Conservation (phyloP, 2,888 invertebrate species). For the Smittia aterrima region DNA sequence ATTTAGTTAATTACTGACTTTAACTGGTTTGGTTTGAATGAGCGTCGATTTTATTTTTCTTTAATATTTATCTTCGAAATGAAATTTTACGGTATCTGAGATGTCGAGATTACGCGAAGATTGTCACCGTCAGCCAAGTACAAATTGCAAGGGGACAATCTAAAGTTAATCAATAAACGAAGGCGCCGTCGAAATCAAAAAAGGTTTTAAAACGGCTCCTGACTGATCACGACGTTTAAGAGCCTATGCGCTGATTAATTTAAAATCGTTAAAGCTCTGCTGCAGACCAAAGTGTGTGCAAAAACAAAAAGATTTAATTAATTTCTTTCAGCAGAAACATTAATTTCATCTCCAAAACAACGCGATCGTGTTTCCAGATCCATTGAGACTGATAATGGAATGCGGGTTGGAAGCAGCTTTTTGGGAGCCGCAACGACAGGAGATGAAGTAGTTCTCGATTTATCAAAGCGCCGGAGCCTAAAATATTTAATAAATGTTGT, state of each 20-base stretch:
- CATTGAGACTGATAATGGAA: neutral
- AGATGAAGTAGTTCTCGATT: neutral
- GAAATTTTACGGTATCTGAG: no score
- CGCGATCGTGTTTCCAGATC: neutral
- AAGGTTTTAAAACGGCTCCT: neutral
- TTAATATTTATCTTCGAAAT: no score
- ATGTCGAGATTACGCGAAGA: neutral
- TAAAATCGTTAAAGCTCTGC: neutral
- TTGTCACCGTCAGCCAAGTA: neutral
- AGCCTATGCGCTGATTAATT: neutral
- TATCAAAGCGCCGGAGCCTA: no score
- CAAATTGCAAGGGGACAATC: neutral
- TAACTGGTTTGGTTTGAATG: no score
- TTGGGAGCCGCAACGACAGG: neutral
- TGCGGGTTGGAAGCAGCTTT: neutral
- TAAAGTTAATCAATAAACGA: neutral
- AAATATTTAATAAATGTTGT: no score
- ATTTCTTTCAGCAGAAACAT: neutral
- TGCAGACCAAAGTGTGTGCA: neutral
- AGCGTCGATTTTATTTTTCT: no score
- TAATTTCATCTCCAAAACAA: neutral
- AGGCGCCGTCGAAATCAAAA: neutral
- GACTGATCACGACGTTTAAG: neutral
- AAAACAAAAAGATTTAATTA: neutral
- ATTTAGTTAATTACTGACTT: no score